These are phyloP conservation scores for Holothuria scabra DNA, from an alignment of 53 echinoderm and acorn worm genomes.

Conservation along the genomic window DNA sequence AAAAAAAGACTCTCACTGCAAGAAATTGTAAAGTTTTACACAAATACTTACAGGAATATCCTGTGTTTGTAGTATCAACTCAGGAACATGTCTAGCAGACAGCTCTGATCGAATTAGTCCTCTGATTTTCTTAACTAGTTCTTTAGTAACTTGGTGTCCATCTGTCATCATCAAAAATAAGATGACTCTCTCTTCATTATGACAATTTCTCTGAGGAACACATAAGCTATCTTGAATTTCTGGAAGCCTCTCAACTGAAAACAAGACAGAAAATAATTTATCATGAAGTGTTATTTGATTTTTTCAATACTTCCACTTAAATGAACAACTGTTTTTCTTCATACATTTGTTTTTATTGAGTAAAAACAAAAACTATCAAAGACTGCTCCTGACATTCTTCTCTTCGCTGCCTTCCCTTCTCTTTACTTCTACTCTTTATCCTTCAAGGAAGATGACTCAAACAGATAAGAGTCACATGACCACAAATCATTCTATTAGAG, in stretches of 20 bases:
- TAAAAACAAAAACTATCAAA: too few relatives aligned
- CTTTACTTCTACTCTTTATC: too few relatives aligned
- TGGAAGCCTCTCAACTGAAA: conserved; percentile 83
- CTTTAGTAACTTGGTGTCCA: conserved; percentile 60
- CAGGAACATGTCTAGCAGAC: conserved; percentile 93
- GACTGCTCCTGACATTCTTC: too few relatives aligned
- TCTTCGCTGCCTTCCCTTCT: too few relatives aligned
- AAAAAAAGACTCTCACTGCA: too few relatives aligned
- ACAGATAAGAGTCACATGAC: too few relatives aligned
- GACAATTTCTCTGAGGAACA: conserved; percentile 81
- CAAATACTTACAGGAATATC: conserved; percentile 87
- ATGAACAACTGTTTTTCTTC: too few relatives aligned
- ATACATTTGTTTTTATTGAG: too few relatives aligned
- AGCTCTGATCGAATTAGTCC: conserved; percentile 76
- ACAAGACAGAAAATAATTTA: neutral
- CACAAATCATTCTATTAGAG: too few relatives aligned
- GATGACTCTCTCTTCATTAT: conserved; percentile 90
- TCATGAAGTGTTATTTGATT: too few relatives aligned
- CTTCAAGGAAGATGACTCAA: too few relatives aligned
- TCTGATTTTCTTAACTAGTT: conserved; percentile 67
- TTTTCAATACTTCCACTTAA: too few relatives aligned
- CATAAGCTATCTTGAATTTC: conserved; percentile 97
- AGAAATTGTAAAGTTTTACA: neutral
- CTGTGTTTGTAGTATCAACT: conserved; percentile 79
- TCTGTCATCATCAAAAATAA: conserved; percentile 91